These are phyloP conservation scores for Mactromeris polynyma DNA, from an alignment of 2,888 invertebrate genomes.

Conservation along the genomic window DNA sequence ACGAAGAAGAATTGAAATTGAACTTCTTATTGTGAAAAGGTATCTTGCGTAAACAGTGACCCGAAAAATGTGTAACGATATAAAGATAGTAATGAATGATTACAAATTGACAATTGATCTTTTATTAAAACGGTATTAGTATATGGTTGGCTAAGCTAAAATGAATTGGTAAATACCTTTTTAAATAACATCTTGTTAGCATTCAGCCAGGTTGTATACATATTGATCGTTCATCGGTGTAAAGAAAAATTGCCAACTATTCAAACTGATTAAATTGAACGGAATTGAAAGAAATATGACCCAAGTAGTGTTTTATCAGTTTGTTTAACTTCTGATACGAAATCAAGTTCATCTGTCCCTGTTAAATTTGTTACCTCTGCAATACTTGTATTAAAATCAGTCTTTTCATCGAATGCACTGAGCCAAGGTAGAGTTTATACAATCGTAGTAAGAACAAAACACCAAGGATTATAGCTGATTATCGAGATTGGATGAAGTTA, in stretches of 20 bases:
- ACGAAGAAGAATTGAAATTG: too few species aligned
- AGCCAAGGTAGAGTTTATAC: slow-evolving; percentile 1
- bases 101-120: not conserved
- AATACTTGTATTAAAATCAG: slow-evolving; percentile 26
- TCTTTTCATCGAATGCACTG: slow-evolving; percentile 31
- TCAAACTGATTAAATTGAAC: slow-evolving; percentile 27
- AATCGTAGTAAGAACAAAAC: slow-evolving; percentile 25
- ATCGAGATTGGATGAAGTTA: slow-evolving; percentile 28
- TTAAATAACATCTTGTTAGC: not conserved
- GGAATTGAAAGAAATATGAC: slow-evolving; percentile 26
- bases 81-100: not conserved
- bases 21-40: not conserved
- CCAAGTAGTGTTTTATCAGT: slow-evolving; percentile 26
- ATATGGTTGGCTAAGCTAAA: not conserved
- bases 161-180: not conserved
- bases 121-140: not conserved
- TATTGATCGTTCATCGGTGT: not conserved
- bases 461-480: slow-evolving; percentile 4
- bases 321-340: not conserved
- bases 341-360: slow-evolving; percentile 6
- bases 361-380: slow-evolving; percentile 4
- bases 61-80: not conserved
- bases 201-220: not conserved
- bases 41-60: not conserved
- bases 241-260: slow-evolving; percentile 29